A percentile compares a stretch with the other conserved stretches of the same genome.
Conservation (phyloP, 2,113 vertebrate genomes). For the Bolborhynchus lineola region DNA sequence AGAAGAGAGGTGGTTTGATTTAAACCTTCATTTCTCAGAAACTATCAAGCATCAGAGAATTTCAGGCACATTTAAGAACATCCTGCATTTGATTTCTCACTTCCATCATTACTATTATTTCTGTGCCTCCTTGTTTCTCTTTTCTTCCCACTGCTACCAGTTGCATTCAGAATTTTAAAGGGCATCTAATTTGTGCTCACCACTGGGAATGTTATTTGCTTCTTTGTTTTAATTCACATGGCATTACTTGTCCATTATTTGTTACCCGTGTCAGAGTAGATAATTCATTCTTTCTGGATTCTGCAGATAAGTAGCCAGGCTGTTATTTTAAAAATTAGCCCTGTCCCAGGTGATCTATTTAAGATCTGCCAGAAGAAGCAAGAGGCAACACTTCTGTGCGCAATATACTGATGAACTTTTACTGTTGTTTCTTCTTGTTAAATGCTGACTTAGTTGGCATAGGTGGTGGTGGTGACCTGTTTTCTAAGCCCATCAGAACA, state of each 20-base stretch:
- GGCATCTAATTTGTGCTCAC: background rate
- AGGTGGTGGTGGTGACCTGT: background rate
- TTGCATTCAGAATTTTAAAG: background rate
- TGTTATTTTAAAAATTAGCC: background rate
- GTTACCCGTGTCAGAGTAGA: background rate
- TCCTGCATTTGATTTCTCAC: background rate
- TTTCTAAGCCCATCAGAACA: background rate
- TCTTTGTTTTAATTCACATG: background rate
- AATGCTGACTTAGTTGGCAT: background rate
- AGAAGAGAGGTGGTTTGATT: background rate
- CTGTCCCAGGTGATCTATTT: background rate
- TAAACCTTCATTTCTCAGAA: background rate
- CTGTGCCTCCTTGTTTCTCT: background rate
- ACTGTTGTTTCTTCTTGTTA: background rate
- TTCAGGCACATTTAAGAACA: background rate
- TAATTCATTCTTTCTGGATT: background rate
- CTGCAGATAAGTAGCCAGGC: background rate
- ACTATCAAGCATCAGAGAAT: background rate
- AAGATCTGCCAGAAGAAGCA: background rate
- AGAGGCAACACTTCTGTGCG: background rate
- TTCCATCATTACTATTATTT: background rate
- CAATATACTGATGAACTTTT: background rate
- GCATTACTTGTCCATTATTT: background rate
- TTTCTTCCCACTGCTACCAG: rapidly evolving
- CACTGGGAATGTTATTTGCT: background rate